phyloP scores from a whole-genome alignment of 2,113 vertebrate species.

The Oncorhynchus masou region DNA sequence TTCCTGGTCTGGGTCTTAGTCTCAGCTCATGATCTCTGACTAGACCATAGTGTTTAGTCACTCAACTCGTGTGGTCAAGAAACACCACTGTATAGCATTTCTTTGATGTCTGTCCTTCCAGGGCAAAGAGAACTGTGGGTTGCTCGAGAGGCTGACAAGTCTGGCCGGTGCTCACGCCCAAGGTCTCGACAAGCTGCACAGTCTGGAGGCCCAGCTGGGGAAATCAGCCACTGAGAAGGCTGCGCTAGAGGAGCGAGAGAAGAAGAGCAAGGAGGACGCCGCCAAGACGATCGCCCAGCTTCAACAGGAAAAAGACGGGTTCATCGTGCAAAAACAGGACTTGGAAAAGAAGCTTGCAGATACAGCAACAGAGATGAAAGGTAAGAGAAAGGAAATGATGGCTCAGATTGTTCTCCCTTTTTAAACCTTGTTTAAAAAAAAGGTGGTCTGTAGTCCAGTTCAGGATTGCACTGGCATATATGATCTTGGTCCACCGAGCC shows the following conservation, averaged over 20 bases:
- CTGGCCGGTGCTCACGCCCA: slow-evolving; percentile 76
- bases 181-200: slow-evolving; percentile 79
- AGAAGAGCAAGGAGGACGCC: slow-evolving; percentile 72
- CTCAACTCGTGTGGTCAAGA: too few species aligned
- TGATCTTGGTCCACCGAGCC: too few species aligned
- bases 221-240: slow-evolving; percentile 73
- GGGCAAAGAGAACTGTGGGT: slow-evolving; percentile 87
- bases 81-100: too few species aligned
- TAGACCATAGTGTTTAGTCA: too few species aligned
- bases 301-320: slow-evolving; percentile 71
- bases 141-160: slow-evolving; percentile 86
- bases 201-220: slow-evolving; percentile 81
- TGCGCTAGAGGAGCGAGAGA: slow-evolving; percentile 75
- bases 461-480: too few species aligned
- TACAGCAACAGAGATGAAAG: slow-evolving; percentile 79
- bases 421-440: too few species aligned
- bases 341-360: slow-evolving; percentile 75
- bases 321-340: slow-evolving; percentile 76
- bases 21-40: too few species aligned
- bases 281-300: slow-evolving; percentile 70
- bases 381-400: slow-evolving; percentile 57
- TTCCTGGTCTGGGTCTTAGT: background rate
- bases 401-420: too few species aligned
- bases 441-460: too few species aligned
- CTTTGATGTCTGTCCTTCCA: slow-evolving; percentile 41